Conservation (phyloP, 30 jellyfish, hydroid and myxozoan genomes). For the Cassiopea andromeda region DNA sequence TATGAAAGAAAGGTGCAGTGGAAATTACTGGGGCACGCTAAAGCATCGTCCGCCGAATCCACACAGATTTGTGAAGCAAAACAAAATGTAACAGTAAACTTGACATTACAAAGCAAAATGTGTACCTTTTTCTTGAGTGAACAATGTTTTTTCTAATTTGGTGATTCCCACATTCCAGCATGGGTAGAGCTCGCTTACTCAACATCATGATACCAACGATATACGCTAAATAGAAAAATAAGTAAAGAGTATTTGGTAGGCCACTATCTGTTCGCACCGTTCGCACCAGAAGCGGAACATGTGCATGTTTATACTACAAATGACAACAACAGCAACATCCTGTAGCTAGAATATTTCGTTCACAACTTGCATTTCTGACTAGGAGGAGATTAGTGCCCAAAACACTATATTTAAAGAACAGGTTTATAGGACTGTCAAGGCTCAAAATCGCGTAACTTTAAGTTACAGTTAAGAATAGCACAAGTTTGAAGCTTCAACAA, state of each 20-base stretch:
- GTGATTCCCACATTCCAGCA: background rate
- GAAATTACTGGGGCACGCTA: too few relatives aligned
- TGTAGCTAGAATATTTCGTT: background rate
- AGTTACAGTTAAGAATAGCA: too few relatives aligned
- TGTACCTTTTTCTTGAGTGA: conserved; percentile 4
- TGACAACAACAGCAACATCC: conserved; percentile 11
- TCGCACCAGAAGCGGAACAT: background rate
- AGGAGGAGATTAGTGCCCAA: too few relatives aligned
- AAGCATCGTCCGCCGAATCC: too few relatives aligned
- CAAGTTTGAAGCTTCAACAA: too few relatives aligned
- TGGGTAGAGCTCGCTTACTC: background rate
- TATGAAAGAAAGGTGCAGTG: too few relatives aligned
- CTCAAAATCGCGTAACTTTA: too few relatives aligned
- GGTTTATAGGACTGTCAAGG: too few relatives aligned
- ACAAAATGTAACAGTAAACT: background rate
- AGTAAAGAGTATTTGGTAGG: background rate
- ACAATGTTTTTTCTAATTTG: background rate
- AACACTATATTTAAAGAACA: too few relatives aligned
- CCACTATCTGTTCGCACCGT: background rate
- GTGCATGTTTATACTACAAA: background rate
- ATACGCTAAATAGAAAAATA: too few relatives aligned
- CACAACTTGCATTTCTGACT: too few relatives aligned
- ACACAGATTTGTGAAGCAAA: too few relatives aligned
- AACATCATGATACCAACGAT: background rate
- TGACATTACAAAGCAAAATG: background rate